Base-by-base conservation (phyloP, 1,140 invertebrate species). In the Thaumetopoea pityocampa region DNA sequence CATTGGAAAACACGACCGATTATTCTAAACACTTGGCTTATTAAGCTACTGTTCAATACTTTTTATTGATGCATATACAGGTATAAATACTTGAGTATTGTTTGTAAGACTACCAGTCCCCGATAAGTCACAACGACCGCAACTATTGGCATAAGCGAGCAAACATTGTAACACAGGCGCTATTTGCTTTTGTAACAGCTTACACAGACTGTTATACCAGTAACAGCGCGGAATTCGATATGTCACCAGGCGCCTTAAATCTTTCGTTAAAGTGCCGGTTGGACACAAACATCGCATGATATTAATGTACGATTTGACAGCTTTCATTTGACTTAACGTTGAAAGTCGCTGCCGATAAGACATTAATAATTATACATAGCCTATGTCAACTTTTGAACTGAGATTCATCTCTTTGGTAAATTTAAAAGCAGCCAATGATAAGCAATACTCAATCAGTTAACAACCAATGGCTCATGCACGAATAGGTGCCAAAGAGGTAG, bases 101-200 rank as follows among this genome's bases (percentile, higher is more conserved):
- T 50, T 50, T 24, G 30, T 49, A 44, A 38, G 11, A 34, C 51
- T 30, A 56, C 38, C 36, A 43, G 36, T 40, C 41, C 52, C 23
- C 45, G 48, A 61, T 49, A 36, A 50, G 45, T 56, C 53, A 66
- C 57, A 61, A 62, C 61, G 67, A 65, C 64, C 68, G 56, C 40
- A 37, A 30, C 20, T 77, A 50, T 72, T 67, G 46, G 64, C 55
- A 49, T 51, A 50, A 55, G 17, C 29, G 38, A 43, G 56, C 40
- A 71, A 77, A 77, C 49, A 69, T 51, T 29, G 48, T 56, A 51
- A 59, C 57, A 51, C 30, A 41, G 27, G 42, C 41, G 47, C 34
- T 67, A 59, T 71, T 66, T 67, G 43, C 61, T 44, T 41, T 60
- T 54, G 49, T 67, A 66, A 72, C 65, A 52, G 52, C 48, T 64